Evolutionary conservation across 2,113 vertebrate species (phyloP).

Genomic region (Cephalopholis sonnerati): DNA sequence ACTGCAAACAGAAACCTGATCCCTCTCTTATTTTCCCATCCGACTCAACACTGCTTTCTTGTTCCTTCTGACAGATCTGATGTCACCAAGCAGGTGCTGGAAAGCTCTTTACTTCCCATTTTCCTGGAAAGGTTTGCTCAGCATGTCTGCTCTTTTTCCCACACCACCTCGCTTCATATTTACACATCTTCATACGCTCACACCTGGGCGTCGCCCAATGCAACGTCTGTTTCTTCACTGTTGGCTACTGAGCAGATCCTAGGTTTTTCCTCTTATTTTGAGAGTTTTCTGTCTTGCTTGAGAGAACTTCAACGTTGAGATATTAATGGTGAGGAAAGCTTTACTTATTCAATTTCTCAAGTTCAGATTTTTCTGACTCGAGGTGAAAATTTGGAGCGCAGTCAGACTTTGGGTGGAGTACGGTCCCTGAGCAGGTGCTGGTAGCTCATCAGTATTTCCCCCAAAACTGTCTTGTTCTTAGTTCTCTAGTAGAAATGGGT

Average conservation of each 20-base stretch:
- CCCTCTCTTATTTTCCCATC: background rate
- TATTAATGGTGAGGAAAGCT: slow-evolving; percentile 31
- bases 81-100: slow-evolving; percentile 17
- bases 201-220: background rate
- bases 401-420: slow-evolving; percentile 12
- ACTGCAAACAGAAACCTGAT: slow-evolving; percentile 6
- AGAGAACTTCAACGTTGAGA: background rate
- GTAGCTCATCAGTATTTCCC: background rate
- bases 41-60: slow-evolving; percentile 9
- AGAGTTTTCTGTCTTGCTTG: background rate
- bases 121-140: slow-evolving; percentile 22
- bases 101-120: slow-evolving; percentile 3
- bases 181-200: background rate
- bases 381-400: background rate
- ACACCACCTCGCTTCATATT: background rate
- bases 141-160: slow-evolving; percentile 8
- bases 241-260: background rate
- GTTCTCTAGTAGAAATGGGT: background rate
- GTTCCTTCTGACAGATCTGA: slow-evolving; percentile 36
- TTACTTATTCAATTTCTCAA: slow-evolving; percentile 32
- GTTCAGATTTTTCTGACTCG: slow-evolving; percentile 4
- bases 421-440: slow-evolving; percentile 13
- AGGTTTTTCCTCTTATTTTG: background rate
- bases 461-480: background rate
- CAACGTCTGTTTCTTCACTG: background rate